Conservation (phyloP, 2,797 vertebrate genomes). For the Synanceia verrucosa region DNA sequence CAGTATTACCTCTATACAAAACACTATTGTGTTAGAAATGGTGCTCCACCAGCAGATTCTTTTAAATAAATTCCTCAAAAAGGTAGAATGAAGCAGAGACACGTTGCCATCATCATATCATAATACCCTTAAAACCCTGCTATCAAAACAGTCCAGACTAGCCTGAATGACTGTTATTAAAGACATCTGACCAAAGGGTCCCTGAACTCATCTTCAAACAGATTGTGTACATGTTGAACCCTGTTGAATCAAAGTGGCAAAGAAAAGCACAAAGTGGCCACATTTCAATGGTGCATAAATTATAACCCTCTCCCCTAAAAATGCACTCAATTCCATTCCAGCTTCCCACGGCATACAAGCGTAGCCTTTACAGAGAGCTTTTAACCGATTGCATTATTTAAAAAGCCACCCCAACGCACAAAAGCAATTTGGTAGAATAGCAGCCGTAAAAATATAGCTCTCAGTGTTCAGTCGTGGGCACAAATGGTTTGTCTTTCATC, state of each 20-base stretch:
- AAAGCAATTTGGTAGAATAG: slow-evolving; percentile 84
- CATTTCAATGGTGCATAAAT: slow-evolving; percentile 77
- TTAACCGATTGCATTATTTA: slow-evolving; percentile 85
- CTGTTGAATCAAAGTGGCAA: slow-evolving; percentile 62
- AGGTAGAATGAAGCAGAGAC: slow-evolving; percentile 48
- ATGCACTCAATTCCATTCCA: slow-evolving; percentile 69
- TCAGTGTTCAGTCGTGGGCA: slow-evolving; percentile 68
- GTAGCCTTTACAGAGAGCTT: slow-evolving; percentile 79
- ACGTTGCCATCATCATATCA: slow-evolving; percentile 57
- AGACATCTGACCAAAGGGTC: slow-evolving; percentile 52
- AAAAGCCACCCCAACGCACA: slow-evolving; percentile 80
- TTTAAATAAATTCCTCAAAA: slow-evolving; percentile 51
- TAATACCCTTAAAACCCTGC: slow-evolving; percentile 44
- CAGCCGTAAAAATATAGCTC: slow-evolving; percentile 78
- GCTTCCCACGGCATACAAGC: slow-evolving; percentile 74
- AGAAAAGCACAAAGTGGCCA: slow-evolving; percentile 67
- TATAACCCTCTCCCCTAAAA: slow-evolving; percentile 74
- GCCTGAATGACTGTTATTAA: slow-evolving; percentile 66
- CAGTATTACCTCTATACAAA: slow-evolving; percentile 13
- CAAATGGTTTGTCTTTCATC: slow-evolving; percentile 78
- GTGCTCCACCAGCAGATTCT: slow-evolving; percentile 8
- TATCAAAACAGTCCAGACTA: slow-evolving; percentile 46
- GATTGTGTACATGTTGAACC: slow-evolving; percentile 69
- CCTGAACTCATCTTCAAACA: slow-evolving; percentile 64
- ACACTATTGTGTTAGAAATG: slow-evolving; percentile 13